These are phyloP conservation scores for Cephalotes varians DNA, from an alignment of 2,888 invertebrate species.

Conservation along the genomic window DNA sequence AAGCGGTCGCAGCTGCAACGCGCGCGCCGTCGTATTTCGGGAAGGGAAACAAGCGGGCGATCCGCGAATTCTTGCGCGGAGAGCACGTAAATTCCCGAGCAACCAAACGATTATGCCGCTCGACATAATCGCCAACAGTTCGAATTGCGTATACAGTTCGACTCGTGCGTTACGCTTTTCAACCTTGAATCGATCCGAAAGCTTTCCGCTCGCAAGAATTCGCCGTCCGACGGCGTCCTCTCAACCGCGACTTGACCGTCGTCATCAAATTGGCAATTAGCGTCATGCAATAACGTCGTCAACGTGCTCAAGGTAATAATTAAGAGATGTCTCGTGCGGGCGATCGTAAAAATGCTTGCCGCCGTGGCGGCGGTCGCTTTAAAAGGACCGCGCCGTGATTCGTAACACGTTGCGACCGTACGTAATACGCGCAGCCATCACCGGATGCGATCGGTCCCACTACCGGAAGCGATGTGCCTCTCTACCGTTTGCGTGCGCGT, in stretches of 20 bases:
- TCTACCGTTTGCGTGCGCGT: conserved; percentile 45
- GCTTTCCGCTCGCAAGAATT: background rate
- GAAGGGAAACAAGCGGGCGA: conserved; percentile 46
- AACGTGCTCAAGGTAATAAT: conserved; percentile 40
- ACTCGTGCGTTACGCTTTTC: background rate
- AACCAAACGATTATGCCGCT: conserved; percentile 28
- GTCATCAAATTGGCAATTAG: conserved; percentile 21
- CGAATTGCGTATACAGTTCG: background rate
- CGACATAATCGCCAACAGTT: background rate
- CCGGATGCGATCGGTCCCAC: conserved; percentile 72
- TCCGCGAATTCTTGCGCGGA: conserved; percentile 10
- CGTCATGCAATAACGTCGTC: conserved; percentile 11
- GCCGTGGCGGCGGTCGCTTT: conserved; percentile 19
- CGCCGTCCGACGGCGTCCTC: background rate
- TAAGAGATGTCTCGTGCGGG: background rate
- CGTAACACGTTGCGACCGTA: conserved; percentile 55
- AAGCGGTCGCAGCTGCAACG: conserved; percentile 45
- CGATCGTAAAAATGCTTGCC: conserved; percentile 41
- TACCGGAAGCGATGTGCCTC: conserved; percentile 67
- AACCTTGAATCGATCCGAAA: background rate
- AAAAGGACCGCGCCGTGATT: conserved; percentile 45
- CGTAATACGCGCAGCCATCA: conserved; percentile 67
- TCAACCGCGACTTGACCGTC: background rate
- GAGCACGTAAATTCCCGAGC: conserved; percentile 7
- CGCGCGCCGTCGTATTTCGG: conserved; percentile 43